Percentiles rank a stretch among this genome's conserved stretches.
phyloP scores from a whole-genome alignment of 2,113 vertebrate species.

The Bubo scandiacus region DNA sequence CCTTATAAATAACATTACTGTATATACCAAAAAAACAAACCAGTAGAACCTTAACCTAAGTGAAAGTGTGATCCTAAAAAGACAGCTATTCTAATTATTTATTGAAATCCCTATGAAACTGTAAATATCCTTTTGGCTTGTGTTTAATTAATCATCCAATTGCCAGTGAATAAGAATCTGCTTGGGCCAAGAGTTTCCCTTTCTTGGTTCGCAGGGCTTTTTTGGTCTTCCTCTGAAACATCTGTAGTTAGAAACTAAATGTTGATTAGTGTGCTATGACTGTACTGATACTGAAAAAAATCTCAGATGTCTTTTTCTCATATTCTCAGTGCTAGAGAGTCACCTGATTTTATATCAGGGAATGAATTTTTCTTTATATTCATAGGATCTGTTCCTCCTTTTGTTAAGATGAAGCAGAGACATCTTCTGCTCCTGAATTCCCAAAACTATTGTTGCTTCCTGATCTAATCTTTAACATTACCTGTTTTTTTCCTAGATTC shows the following conservation, averaged over 20 bases:
- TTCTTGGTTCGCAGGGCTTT: not conserved
- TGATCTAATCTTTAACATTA: not conserved
- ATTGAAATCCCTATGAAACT: not conserved
- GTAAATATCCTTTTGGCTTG: not conserved
- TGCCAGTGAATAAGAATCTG: not conserved
- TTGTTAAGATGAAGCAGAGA: not conserved
- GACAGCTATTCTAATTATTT: not conserved
- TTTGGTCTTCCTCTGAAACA: not conserved
- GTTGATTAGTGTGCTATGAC: not conserved
- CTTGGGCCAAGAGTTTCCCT: not conserved
- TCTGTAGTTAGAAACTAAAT: not conserved
- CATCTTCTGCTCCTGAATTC: not conserved
- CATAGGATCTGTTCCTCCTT: not conserved
- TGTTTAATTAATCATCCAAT: not conserved
- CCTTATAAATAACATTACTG: not conserved
- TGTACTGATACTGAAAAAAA: not conserved
- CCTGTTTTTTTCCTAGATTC: not conserved
- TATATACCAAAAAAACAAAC: not conserved
- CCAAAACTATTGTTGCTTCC: not conserved
- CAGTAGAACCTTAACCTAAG: not conserved
- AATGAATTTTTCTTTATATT: not conserved
- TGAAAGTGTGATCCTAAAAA: not conserved
- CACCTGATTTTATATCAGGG: not conserved
- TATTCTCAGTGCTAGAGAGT: not conserved
- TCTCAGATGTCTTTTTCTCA: not conserved